A percentile compares a stretch with the other conserved stretches of the same genome.
These are phyloP conservation scores for Oreonectes daqikongensis DNA, from an alignment of 2,797 vertebrate genomes.

Conservation along the genomic window DNA sequence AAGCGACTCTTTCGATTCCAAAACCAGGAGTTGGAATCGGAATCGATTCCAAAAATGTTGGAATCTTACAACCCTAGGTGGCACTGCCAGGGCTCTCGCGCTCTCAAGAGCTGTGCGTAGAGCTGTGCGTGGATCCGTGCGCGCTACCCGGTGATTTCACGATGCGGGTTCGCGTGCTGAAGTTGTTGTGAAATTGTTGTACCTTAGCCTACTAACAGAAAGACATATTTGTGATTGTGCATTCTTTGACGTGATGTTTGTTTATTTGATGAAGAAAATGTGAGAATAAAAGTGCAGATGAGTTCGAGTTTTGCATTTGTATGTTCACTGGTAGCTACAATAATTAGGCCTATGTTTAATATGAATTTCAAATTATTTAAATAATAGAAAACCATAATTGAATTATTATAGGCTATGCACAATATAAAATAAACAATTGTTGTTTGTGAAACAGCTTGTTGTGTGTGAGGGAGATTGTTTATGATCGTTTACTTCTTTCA, in stretches of 20 bases:
- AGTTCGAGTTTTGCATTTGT: no score
- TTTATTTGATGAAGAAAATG: background rate
- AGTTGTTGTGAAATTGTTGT: conserved; percentile 6
- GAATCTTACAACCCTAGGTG: no score
- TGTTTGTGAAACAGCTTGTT: background rate
- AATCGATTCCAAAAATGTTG: no score
- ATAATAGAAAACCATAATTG: background rate
- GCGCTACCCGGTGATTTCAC: conserved; percentile 91
- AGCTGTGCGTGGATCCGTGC: conserved; percentile 92
- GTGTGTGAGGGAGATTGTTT: conserved; percentile 21
- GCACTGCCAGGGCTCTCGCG: conserved; percentile 89
- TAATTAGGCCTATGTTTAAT: no score
- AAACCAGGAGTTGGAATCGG: no score
- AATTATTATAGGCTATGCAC: background rate
- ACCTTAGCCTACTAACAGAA: background rate
- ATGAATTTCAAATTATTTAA: no score
- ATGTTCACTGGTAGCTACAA: no score
- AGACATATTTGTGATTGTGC: background rate
- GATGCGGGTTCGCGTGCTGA: conserved; percentile 92
- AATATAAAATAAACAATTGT: background rate
- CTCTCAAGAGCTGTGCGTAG: conserved; percentile 88
- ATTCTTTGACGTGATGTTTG: background rate
- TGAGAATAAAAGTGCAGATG: no score
- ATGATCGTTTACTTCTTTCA: conserved; percentile 37
- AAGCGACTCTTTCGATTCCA: no score